Percentiles rank a stretch among this genome's conserved stretches.
Conservation (phyloP, 2,888 invertebrate genomes). For the Lumbricus terrestris region DNA sequence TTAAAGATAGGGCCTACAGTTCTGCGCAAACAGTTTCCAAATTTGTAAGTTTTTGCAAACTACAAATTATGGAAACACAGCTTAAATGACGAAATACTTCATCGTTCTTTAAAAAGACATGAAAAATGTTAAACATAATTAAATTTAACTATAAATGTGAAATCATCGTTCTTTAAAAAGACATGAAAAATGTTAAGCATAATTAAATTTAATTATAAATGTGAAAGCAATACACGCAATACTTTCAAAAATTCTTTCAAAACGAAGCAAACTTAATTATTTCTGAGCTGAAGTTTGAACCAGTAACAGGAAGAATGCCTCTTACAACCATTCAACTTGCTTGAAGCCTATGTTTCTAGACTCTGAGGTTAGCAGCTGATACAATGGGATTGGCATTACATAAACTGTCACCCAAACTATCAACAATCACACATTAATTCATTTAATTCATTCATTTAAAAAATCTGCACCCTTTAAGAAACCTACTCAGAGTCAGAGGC, state of each 20-base stretch:
- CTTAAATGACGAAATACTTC: background rate
- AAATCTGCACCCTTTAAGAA: too few relatives aligned
- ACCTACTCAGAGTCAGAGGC: too few relatives aligned
- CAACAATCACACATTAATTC: background rate
- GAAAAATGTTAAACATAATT: too few relatives aligned
- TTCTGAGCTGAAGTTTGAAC: background rate
- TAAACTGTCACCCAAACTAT: background rate
- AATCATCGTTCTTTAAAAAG: too few relatives aligned
- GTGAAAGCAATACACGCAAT: background rate
- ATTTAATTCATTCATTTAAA: too few relatives aligned
- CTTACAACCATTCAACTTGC: background rate
- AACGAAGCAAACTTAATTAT: background rate
- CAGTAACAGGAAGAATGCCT: background rate
- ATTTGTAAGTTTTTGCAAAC: background rate
- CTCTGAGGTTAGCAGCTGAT: background rate
- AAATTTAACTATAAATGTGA: too few relatives aligned
- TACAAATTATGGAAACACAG: background rate
- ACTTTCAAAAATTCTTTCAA: background rate
- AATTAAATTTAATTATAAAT: background rate
- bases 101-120: too few relatives aligned
- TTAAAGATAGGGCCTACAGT: too few relatives aligned
- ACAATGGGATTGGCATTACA: background rate
- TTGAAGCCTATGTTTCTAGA: background rate
- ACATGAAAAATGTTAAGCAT: too few relatives aligned
- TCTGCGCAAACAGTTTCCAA: background rate